Conservation (phyloP, 2,888 invertebrate genomes). For the Synanthedon tipuliformis region DNA sequence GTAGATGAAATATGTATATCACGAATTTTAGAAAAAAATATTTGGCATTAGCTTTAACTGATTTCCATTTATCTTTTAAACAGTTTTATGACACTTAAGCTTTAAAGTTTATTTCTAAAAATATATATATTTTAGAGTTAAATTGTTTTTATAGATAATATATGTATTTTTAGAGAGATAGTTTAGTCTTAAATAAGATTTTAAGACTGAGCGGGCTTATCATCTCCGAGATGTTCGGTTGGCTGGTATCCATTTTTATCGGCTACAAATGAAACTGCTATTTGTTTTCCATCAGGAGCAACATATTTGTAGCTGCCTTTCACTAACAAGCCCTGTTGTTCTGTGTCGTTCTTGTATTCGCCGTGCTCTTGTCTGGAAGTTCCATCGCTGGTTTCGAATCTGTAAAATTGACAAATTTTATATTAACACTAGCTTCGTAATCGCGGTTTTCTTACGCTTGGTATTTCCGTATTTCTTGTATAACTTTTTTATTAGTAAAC, state of each 20-base stretch:
- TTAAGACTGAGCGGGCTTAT: slow-evolving; percentile 11
- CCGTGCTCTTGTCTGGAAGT: slow-evolving; percentile 74
- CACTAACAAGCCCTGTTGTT: slow-evolving; percentile 73
- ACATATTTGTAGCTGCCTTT: slow-evolving; percentile 74
- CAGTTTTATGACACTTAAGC: too few species aligned
- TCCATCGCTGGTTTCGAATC: slow-evolving; percentile 77
- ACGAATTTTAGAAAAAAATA: too few species aligned
- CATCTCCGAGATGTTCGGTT: slow-evolving; percentile 33
- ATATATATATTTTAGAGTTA: not conserved
- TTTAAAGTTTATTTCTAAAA: too few species aligned
- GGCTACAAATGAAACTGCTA: slow-evolving; percentile 71
- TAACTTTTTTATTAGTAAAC: too few species aligned
- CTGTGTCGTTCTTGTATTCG: slow-evolving; percentile 73
- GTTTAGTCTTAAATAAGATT: not conserved
- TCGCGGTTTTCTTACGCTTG: too few species aligned
- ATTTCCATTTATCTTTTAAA: too few species aligned
- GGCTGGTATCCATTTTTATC: slow-evolving; percentile 74
- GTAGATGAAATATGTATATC: too few species aligned
- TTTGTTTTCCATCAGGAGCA: slow-evolving; percentile 74
- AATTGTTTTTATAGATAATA: not conserved
- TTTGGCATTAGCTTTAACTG: too few species aligned
- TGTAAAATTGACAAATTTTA: slow-evolving; percentile 13
- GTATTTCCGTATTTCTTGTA: too few species aligned
- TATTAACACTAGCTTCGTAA: too few species aligned
- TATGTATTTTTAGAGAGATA: not conserved